Evolutionary conservation across 2,113 vertebrate genomes (phyloP), one percentile per base, ranked within the genome.

Genomic region (Dermatemys mawii): DNA sequence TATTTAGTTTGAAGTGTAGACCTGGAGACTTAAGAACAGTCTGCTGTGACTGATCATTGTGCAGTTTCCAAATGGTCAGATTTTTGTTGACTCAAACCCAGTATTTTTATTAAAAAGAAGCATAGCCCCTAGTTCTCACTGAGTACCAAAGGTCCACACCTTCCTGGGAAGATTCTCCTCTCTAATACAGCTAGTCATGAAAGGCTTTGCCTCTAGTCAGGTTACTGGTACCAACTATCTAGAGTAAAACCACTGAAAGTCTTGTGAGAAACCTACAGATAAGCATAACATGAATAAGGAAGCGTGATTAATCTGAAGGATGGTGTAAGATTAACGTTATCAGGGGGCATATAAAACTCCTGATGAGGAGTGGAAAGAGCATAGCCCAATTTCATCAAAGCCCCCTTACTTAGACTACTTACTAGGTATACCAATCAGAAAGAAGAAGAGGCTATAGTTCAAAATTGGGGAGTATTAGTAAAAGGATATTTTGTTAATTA

Each of bases 101-200:
- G 35, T 85, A 3, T 32, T 70, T 11, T 79, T 5, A 24, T 14
- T 29, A 0, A 5, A 5, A 82, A 83, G 0, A 0, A 22, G 51
- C 79, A 81, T 50, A 88, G 13, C 14, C 0, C 1, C 9, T n/a
- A 1, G 75, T 81, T 89, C 38, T 95, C 27, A 48, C 41, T 11
- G 35, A 73, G 41, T 29, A 21, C 51, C 29, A 12, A 14, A 49
- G 46, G 11, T 63, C 73, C 24, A 54, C 35, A 11, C 57, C 44
- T 84, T 81, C 35, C 35, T 86, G 44, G 5, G 55, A 60, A 32
- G 55, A 32, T 60, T 60, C 27, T 60, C 55, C 29, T 60, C 55
- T 29, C 27, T 29, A 60, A 27, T 51, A 46, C 32, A 83, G 11
- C 51, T 12, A 90, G 26, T 46, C 78, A 89, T 78, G 91, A 73